These are phyloP conservation scores for Ptychadena robeensis DNA, from an alignment of 2,797 vertebrate species.

Conservation along the genomic window DNA sequence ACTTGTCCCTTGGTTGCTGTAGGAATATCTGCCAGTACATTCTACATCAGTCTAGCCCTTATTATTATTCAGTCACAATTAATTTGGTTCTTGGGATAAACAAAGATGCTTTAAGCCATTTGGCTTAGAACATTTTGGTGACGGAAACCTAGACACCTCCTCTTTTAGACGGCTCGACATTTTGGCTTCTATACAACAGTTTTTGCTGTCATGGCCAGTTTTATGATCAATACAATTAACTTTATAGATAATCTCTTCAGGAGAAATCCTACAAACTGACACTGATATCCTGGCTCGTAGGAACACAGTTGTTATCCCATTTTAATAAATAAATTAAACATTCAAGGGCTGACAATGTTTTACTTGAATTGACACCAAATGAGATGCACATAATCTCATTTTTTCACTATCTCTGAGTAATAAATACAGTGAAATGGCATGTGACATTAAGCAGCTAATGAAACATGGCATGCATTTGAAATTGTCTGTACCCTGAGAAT, in stretches of 20 bases:
- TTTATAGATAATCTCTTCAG: background rate
- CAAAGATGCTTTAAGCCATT: background rate
- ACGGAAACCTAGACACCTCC: background rate
- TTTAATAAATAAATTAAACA: constrained; percentile 42
- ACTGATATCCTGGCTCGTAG: background rate
- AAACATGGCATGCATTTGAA: constrained; percentile 25
- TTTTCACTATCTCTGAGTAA: constrained; percentile 24
- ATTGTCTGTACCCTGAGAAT: constrained; percentile 32
- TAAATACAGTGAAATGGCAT: constrained; percentile 32
- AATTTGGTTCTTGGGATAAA: background rate
- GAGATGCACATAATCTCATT: constrained; percentile 30
- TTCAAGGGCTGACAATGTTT: constrained; percentile 22
- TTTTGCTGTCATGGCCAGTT: background rate
- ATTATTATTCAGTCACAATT: background rate
- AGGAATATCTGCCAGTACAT: background rate
- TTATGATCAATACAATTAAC: background rate
- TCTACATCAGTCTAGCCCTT: background rate
- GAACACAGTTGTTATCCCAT: constrained; percentile 2
- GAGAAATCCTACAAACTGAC: background rate
- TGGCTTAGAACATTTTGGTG: background rate
- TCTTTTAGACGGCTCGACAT: background rate
- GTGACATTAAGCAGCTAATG: constrained; percentile 45
- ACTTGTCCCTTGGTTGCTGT: background rate
- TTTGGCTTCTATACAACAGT: background rate
- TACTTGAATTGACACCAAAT: constrained; percentile 31